Percentiles rank a stretch among this genome's conserved stretches.
These are phyloP conservation scores for Diplogasteroides magnus DNA, from an alignment of 1,140 invertebrate genomes.

Conservation along the genomic window DNA sequence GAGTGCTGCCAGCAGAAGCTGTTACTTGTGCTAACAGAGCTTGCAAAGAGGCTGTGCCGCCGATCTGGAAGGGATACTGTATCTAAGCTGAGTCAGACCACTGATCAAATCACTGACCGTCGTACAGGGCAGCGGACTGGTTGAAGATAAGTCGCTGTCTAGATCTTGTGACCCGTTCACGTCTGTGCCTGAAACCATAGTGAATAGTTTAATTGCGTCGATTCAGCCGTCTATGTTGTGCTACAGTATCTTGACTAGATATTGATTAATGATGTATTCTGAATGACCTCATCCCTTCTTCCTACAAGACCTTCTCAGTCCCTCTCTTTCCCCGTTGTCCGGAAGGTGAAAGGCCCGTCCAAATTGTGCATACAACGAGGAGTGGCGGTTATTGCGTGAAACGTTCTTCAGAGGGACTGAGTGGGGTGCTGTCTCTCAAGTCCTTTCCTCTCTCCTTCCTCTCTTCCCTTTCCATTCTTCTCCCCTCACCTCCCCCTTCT, in stretches of 20 bases:
- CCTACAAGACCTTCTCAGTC: not conserved
- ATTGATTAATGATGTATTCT: not conserved
- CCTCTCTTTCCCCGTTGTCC: not conserved
- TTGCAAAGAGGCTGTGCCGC: conserved; percentile 14
- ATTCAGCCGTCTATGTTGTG: not conserved
- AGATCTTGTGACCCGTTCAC: not conserved
- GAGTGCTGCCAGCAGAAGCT: not conserved
- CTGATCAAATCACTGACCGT: no score
- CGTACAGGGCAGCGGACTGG: conserved; percentile 17
- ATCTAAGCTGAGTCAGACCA: no score
- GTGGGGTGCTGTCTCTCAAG: not conserved
- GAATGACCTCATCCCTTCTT: not conserved
- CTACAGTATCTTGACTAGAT: not conserved
- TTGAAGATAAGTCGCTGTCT: not conserved
- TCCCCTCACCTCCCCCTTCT: not conserved
- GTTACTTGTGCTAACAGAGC: conserved; percentile 16
- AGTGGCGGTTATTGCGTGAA: no score
- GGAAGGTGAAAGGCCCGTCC: no score
- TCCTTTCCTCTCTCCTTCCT: conserved; percentile 1
- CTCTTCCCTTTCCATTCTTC: conserved; percentile 1
- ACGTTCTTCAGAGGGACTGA: no score
- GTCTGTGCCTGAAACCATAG: conserved; percentile 3
- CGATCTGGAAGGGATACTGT: no score
- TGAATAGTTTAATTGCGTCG: not conserved
- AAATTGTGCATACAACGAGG: no score